Evolutionary conservation across 2,797 vertebrate genomes (phyloP).

Genomic region (Helostoma temminkii): DNA sequence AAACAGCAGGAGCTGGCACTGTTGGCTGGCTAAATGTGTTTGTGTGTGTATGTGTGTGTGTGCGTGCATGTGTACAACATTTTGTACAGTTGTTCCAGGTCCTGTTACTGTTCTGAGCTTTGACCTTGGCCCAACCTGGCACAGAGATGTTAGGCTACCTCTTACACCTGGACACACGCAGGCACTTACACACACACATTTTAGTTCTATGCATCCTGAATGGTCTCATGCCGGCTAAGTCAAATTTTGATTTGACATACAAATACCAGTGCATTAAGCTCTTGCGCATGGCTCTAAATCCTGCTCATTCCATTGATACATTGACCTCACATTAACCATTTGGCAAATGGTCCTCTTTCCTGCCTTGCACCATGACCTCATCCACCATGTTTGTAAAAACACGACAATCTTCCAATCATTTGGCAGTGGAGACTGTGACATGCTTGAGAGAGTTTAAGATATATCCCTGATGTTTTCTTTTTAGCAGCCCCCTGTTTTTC

Average conservation of each 20-base stretch:
- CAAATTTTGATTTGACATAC: constrained; percentile 76
- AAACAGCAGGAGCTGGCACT: constrained; percentile 79
- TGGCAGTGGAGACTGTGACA: constrained; percentile 60
- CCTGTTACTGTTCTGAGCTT: constrained; percentile 70
- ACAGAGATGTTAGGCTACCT: constrained; percentile 64
- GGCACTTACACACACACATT: constrained; percentile 23
- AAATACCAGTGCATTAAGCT: constrained; percentile 78
- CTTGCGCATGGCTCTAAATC: constrained; percentile 81
- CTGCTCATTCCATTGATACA: constrained; percentile 78
- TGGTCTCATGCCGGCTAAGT: constrained; percentile 65
- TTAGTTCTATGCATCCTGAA: constrained; percentile 41
- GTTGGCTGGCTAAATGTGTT: constrained; percentile 58
- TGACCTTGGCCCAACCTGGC: constrained; percentile 75
- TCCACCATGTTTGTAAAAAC: constrained; percentile 72
- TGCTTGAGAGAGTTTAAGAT: constrained; percentile 71
- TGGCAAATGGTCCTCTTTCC: constrained; percentile 65
- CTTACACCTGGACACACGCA: constrained; percentile 60
- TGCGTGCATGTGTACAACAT: constrained; percentile 23
- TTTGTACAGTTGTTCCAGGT: constrained; percentile 71
- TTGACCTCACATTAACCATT: constrained; percentile 77
- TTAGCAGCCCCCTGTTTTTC: constrained; percentile 52
- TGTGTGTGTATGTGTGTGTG: constrained; percentile 46
- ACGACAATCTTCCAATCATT: constrained; percentile 65
- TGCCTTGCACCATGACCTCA: constrained; percentile 73
- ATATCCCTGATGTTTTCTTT: constrained; percentile 71